These are phyloP conservation scores for Argyrosomus regius DNA, from an alignment of 2,797 vertebrate species.

Conservation along the genomic window DNA sequence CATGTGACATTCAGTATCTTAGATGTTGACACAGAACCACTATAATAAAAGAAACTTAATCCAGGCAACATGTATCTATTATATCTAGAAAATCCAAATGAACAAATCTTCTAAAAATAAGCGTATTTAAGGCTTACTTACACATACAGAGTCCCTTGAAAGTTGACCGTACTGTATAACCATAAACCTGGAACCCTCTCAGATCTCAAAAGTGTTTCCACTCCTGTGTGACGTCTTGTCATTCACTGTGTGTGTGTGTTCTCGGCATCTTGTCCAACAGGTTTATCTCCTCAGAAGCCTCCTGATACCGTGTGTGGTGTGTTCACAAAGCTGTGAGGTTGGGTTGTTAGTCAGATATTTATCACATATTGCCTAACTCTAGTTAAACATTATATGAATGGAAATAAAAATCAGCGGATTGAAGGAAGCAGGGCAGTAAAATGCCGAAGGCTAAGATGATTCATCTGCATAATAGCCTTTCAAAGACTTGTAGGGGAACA, in stretches of 20 bases:
- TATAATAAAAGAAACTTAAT: neutral
- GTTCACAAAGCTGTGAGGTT: neutral
- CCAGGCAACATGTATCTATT: neutral
- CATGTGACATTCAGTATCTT: neutral
- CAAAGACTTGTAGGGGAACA: conserved; percentile 10
- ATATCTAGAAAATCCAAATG: neutral
- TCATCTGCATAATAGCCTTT: neutral
- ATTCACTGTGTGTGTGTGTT: neutral
- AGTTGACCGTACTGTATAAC: neutral
- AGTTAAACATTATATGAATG: conserved; percentile 57
- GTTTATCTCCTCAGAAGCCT: conserved; percentile 42
- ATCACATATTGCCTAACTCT: conserved; percentile 1
- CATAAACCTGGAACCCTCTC: conserved; percentile 5
- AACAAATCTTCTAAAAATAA: neutral
- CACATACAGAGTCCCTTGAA: conserved; percentile 23
- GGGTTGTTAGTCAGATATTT: conserved; percentile 15
- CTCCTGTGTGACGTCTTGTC: neutral
- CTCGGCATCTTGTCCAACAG: conserved; percentile 62
- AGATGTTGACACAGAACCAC: neutral
- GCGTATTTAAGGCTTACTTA: conserved; percentile 38
- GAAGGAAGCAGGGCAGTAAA: neutral
- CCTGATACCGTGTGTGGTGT: neutral
- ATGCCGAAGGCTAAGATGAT: conserved; percentile 6
- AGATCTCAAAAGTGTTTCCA: conserved; percentile 18
- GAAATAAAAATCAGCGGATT: conserved; percentile 1